Evolutionary conservation across 2,888 invertebrate genomes (phyloP).

Genomic region (Lasioglossum pauxillum): DNA sequence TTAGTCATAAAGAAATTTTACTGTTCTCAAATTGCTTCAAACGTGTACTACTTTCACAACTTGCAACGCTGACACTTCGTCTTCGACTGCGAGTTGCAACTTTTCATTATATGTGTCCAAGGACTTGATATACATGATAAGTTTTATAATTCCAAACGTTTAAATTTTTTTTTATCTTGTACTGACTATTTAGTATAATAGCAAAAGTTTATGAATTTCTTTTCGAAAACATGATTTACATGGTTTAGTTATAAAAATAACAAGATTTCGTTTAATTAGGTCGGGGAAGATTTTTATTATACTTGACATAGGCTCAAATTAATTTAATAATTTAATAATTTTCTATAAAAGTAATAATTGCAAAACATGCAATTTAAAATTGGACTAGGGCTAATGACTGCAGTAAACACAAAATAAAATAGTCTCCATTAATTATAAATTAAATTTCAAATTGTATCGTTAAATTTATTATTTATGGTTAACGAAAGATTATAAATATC

Average conservation of each 20-base stretch:
- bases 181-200: background rate
- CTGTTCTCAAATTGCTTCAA: background rate
- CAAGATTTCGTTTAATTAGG: background rate
- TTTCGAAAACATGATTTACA: background rate
- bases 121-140: background rate
- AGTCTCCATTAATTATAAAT: background rate
- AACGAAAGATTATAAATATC: background rate
- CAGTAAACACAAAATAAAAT: background rate
- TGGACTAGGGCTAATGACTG: background rate
- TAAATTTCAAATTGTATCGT: background rate
- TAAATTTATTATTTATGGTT: background rate
- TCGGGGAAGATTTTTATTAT: background rate
- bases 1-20: slow-evolving; percentile 10
- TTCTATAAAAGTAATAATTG: background rate
- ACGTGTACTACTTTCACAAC: background rate
- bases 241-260: background rate
- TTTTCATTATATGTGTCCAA: background rate
- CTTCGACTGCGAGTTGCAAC: background rate
- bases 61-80: background rate
- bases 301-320: background rate
- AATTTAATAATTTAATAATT: background rate
- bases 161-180: background rate
- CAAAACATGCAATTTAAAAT: background rate
- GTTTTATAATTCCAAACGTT: background rate
- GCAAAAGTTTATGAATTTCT: background rate